These are phyloP conservation scores for Cottus gobio DNA, from an alignment of 2,113 vertebrate species.

Conservation along the genomic window DNA sequence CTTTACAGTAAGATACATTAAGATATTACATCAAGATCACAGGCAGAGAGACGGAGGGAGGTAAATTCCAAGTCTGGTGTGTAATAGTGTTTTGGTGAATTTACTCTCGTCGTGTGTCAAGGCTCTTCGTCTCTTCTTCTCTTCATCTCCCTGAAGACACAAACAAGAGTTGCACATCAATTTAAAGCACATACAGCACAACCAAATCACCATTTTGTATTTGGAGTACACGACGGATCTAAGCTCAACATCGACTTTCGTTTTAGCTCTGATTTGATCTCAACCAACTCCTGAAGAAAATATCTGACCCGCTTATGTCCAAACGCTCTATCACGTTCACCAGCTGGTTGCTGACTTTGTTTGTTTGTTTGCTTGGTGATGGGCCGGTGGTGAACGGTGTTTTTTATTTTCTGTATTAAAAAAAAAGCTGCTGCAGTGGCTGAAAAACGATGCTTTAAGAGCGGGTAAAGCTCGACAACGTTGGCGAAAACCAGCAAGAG, in stretches of 20 bases:
- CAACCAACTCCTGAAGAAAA: background rate
- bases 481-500: background rate
- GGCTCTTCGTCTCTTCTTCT: slow-evolving; percentile 57
- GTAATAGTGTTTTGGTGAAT: slow-evolving; percentile 53
- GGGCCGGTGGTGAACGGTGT: background rate
- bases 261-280: background rate
- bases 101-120: slow-evolving; percentile 43
- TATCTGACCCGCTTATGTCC: background rate
- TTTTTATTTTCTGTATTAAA: background rate
- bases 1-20: slow-evolving; percentile 79
- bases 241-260: background rate
- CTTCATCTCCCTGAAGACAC: slow-evolving; percentile 65
- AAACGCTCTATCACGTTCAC: background rate
- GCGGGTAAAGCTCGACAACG: background rate
- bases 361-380: background rate
- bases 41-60: slow-evolving; percentile 73
- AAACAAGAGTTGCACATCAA: slow-evolving; percentile 7
- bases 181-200: background rate
- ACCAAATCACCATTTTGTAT: background rate
- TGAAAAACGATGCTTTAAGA: background rate
- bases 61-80: slow-evolving; percentile 45
- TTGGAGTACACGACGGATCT: background rate
- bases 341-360: background rate
- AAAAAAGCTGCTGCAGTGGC: background rate
- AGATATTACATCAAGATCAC: slow-evolving; percentile 69